Evolutionary conservation across 30 jellyfish, hydroid and myxozoan genomes (phyloP).

Genomic region (Catostylus mosaicus): DNA sequence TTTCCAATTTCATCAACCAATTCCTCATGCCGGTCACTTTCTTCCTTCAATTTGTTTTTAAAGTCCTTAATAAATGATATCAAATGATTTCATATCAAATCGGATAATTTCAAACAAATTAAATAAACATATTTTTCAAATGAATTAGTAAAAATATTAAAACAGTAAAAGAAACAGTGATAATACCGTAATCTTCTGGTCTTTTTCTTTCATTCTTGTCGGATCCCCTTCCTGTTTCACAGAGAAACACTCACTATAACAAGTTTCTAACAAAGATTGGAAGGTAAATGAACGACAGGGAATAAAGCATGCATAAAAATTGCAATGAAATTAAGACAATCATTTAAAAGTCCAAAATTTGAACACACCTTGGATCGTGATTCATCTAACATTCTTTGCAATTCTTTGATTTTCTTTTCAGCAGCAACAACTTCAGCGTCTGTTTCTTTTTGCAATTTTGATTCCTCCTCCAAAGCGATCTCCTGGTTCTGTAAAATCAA

Average conservation of each 20-base stretch:
- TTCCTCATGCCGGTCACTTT: slow-evolving; percentile 49
- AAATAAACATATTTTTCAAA: too few relatives aligned
- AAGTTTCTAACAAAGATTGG: too few relatives aligned
- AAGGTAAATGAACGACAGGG: too few relatives aligned
- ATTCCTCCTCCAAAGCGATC: slow-evolving; percentile 52
- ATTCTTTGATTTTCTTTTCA: slow-evolving; percentile 60
- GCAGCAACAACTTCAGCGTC: slow-evolving; percentile 61
- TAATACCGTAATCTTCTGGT: slow-evolving; percentile 39
- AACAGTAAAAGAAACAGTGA: too few relatives aligned
- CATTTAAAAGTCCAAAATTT: too few relatives aligned
- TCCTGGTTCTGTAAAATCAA: slow-evolving; percentile 27
- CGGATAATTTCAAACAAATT: too few relatives aligned
- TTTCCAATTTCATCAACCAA: slow-evolving; percentile 44
- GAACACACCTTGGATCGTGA: slow-evolving; percentile 44
- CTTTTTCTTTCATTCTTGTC: slow-evolving; percentile 29
- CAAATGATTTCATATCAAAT: neutral
- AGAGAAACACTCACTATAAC: too few relatives aligned
- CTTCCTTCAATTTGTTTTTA: slow-evolving; percentile 45
- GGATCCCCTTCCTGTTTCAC: slow-evolving; percentile 72
- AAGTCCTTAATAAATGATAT: slow-evolving; percentile 9
- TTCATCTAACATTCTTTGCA: slow-evolving; percentile 43
- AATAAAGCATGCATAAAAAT: too few relatives aligned
- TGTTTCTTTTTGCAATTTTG: slow-evolving; percentile 48
- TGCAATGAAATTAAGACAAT: neutral
- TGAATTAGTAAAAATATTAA: neutral